A percentile compares a stretch with the other conserved stretches of the same genome.
Evolutionary conservation across 2,888 invertebrate species (phyloP).

Genomic region (Nomada fabriciana): DNA sequence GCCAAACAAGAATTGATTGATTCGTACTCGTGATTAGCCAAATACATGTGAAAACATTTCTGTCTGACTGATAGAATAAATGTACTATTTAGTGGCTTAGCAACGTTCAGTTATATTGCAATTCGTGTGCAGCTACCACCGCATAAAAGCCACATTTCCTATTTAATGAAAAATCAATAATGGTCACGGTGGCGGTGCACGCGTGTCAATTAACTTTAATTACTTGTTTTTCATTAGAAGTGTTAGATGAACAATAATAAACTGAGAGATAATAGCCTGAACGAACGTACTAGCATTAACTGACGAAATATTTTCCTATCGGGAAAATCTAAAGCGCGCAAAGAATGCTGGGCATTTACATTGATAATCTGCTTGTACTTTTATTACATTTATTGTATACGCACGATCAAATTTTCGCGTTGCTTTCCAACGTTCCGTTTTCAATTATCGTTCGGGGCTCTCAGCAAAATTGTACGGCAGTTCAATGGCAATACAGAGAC

Average conservation of each 20-base stretch:
- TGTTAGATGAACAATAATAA: not conserved
- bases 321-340: no score
- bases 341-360: not conserved
- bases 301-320: not conserved
- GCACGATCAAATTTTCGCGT: not conserved
- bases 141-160: not conserved
- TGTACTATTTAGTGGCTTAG: not conserved
- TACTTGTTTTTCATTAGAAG: not conserved
- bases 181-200: not conserved
- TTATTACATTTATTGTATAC: not conserved
- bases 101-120: not conserved
- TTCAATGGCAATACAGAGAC: not conserved
- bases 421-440: constrained; percentile 4
- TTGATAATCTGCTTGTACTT: not conserved
- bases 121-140: not conserved
- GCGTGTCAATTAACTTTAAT: not conserved
- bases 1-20: not conserved
- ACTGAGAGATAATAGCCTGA: not conserved
- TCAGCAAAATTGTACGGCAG: constrained; percentile 19
- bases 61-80: not conserved
- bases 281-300: no score
- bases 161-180: not conserved
- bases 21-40: not conserved
- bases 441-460: constrained; percentile 8
- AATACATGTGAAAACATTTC: not conserved